Conservation (phyloP, 2,797 vertebrate genomes). For the Cetoscarus ocellatus region DNA sequence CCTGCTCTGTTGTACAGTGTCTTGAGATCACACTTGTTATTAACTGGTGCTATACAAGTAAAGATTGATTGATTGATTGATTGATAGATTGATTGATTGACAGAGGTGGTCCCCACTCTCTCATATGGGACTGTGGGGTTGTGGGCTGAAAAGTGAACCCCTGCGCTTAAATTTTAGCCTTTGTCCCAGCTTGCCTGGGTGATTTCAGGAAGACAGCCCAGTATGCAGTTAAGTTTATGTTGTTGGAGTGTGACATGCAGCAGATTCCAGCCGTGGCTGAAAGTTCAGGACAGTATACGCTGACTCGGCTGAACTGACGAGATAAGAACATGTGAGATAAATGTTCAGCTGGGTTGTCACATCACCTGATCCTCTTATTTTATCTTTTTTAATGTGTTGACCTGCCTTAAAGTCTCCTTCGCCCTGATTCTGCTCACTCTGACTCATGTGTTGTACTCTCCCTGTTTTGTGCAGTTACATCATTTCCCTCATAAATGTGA, state of each 20-base stretch:
- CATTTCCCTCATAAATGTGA: conserved; percentile 17
- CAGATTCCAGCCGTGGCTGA: not conserved
- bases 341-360: not conserved
- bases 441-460: not conserved
- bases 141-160: no score
- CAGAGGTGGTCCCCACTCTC: no score
- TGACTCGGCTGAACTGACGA: not conserved
- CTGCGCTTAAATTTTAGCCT: not conserved
- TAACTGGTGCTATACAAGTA: no score
- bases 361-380: not conserved
- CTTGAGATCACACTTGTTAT: no score
- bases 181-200: not conserved
- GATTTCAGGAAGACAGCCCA: not conserved
- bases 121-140: no score
- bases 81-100: no score
- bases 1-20: no score
- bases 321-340: not conserved
- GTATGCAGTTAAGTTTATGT: not conserved
- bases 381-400: no score
- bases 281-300: not conserved
- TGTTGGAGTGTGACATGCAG: not conserved
- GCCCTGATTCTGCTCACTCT: conserved; percentile 18
- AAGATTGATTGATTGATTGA: no score
- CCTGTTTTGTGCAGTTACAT: conserved; percentile 3
- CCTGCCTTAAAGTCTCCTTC: no score